Evolutionary conservation across 2,113 vertebrate species (phyloP).

Genomic region (Ancistrus triradiatus): DNA sequence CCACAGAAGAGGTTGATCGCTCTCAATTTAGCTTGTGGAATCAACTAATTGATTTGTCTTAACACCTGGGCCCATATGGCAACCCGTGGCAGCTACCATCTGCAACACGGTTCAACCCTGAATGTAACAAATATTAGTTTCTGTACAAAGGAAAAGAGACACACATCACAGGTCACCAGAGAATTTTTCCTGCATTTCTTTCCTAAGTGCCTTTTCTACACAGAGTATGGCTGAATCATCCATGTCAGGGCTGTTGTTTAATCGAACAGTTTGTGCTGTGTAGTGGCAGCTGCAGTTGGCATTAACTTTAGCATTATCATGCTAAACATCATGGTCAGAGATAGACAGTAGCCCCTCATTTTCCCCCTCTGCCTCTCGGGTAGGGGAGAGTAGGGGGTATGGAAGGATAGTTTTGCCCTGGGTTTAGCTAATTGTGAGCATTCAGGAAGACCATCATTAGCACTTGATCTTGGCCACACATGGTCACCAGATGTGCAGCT

Average conservation of each 20-base stretch:
- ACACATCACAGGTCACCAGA: not conserved
- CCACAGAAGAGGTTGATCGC: conserved; percentile 23
- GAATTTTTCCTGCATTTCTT: conserved; percentile 11
- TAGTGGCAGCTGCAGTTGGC: conserved; percentile 45
- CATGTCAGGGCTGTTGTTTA: conserved; percentile 31
- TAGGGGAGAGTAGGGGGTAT: not conserved
- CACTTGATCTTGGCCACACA: conserved; percentile 81
- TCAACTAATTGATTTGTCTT: conserved; percentile 31
- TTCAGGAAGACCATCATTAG: conserved; percentile 97
- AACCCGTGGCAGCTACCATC: not conserved
- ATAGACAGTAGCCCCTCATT: conserved; percentile 2
- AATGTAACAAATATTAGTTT: conserved; percentile 30
- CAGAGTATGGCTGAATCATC: conserved; percentile 25
- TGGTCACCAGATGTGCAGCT: conserved; percentile 93
- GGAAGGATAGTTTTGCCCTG: conserved; percentile 27
- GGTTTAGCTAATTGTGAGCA: conserved; percentile 87
- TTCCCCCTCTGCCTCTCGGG: not conserved
- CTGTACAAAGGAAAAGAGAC: conserved; percentile 15
- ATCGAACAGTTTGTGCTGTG: conserved; percentile 54
- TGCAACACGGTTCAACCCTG: not conserved
- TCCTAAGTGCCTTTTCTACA: no score
- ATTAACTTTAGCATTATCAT: conserved; percentile 12
- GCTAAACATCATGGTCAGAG: conserved; percentile 1
- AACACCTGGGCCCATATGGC: conserved; percentile 7
- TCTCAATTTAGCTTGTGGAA: conserved; percentile 3